These are phyloP conservation scores for Propithecus perrieri DNA, from an alignment of 2,797 vertebrate genomes.

Conservation along the genomic window DNA sequence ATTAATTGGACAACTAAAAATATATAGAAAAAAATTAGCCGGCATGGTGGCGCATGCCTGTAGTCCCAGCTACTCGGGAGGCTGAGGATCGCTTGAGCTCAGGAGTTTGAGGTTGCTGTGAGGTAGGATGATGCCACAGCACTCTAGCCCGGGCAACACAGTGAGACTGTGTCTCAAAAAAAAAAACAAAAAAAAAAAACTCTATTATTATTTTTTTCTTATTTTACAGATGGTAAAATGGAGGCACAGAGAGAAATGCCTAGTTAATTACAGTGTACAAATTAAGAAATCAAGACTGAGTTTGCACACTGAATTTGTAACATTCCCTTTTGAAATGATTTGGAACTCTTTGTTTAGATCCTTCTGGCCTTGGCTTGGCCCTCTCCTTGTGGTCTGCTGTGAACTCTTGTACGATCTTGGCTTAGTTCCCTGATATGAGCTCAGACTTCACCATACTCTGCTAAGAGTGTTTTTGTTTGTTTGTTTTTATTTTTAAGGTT, in stretches of 20 bases:
- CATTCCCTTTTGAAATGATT: not conserved
- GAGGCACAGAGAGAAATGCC: not conserved
- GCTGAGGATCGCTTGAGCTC: no score
- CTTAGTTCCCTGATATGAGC: not conserved
- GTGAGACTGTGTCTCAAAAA: no score
- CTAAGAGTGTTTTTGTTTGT: not conserved
- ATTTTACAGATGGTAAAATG: constrained; percentile 16
- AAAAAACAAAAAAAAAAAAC: not conserved
- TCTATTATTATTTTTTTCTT: not conserved
- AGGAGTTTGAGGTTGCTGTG: no score
- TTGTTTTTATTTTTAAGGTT: not conserved
- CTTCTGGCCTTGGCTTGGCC: not conserved
- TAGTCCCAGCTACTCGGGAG: no score
- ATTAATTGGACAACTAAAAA: no score
- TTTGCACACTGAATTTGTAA: not conserved
- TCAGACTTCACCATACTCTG: not conserved
- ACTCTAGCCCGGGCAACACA: no score
- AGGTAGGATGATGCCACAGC: no score
- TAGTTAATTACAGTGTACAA: not conserved
- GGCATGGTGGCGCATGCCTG: no score
- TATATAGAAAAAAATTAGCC: no score
- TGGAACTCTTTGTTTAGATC: not conserved
- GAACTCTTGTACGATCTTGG: not conserved
- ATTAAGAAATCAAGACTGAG: not conserved
- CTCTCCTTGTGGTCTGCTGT: not conserved